Evolutionary conservation across 2,113 vertebrate species (phyloP), one percentile per base, ranked within the genome.

Genomic region (Hippocampus barbouri): DNA sequence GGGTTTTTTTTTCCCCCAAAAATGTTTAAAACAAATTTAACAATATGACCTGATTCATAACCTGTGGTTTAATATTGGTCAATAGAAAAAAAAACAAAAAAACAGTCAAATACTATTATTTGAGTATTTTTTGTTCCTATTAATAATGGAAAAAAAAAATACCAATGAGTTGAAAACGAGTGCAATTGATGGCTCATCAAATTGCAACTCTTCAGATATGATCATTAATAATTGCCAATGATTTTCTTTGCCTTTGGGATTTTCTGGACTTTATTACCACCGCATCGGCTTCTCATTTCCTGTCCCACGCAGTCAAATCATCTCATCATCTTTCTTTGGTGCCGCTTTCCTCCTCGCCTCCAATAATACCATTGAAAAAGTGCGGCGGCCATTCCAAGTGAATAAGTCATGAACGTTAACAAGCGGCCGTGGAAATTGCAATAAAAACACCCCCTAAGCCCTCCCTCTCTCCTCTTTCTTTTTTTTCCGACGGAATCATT

Each of bases 131-230:
- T 1, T 30, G 15, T 40, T 38, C 15, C 30, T 53, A 3, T 49
- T 62, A 57, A 68, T 30, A 30, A 64, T 74, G 53, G 30, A 62
- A 68, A 70, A 38, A 23, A 20, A 57, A 59, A 27, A 30, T 15
- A 12, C 1, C 1, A 11, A 43, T 10, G 11, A 43, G 41, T 10
- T 43, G 41, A 47, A 47, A 38, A 38, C 2, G 1, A 47, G 6
- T n/a, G 40, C 27, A 61, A n/a, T 47, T 73, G 30, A 75, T 53
- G 49, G 47, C 41, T 77, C 54, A 74, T 77, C 74, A 43, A 62
- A 63, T 54, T 69, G 74, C 65, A 40, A 40, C 12, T 53, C 51
- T 23, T 51, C 56, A 23, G 15, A 65, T 34, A 49, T 62, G 53
- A 51, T 53, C 18, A 18, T 27, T 72, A 57, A 69, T 77, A 71